These are phyloP conservation scores for Megalonaias nervosa DNA, from an alignment of 1,140 invertebrate species.

Conservation along the genomic window DNA sequence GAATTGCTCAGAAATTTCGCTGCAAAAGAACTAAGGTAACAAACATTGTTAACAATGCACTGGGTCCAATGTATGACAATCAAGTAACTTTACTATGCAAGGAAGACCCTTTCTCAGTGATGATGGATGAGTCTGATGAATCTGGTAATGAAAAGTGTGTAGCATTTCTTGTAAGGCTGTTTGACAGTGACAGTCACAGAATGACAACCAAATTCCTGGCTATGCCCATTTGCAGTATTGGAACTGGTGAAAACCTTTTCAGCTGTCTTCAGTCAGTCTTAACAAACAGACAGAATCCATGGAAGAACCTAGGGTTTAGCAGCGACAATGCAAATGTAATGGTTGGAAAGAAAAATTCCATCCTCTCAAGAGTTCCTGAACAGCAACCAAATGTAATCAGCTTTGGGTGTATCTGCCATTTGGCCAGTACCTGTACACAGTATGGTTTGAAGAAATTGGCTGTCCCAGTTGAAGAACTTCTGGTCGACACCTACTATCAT, in stretches of 20 bases:
- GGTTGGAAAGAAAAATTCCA: constrained; percentile 33
- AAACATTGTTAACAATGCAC: too few species aligned
- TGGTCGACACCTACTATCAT: too few species aligned
- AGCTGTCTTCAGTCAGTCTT: constrained; percentile 16
- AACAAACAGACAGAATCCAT: constrained; percentile 14
- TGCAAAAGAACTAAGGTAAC: too few species aligned
- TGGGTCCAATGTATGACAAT: too few species aligned
- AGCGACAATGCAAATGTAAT: constrained; percentile 34
- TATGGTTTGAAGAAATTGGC: too few species aligned
- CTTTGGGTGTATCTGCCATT: too few species aligned
- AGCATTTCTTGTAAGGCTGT: constrained; percentile 12
- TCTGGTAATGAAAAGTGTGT: constrained; percentile 16
- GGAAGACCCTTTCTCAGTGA: constrained; percentile 25
- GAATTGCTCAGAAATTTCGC: too few species aligned
- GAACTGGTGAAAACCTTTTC: constrained; percentile 13
- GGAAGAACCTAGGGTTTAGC: constrained; percentile 24
- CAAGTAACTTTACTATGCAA: too few species aligned
- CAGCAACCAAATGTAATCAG: too few species aligned
- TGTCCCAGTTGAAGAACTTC: too few species aligned
- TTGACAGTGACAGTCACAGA: not conserved
- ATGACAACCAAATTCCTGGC: constrained; percentile 17
- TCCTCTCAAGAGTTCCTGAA: constrained; percentile 32
- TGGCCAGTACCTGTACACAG: too few species aligned
- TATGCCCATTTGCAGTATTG: constrained; percentile 30
- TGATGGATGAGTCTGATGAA: constrained; percentile 33